Evolutionary conservation across 1,140 invertebrate genomes (phyloP), one percentile per base, ranked within the genome.

Genomic region (Dinoponera quadriceps): DNA sequence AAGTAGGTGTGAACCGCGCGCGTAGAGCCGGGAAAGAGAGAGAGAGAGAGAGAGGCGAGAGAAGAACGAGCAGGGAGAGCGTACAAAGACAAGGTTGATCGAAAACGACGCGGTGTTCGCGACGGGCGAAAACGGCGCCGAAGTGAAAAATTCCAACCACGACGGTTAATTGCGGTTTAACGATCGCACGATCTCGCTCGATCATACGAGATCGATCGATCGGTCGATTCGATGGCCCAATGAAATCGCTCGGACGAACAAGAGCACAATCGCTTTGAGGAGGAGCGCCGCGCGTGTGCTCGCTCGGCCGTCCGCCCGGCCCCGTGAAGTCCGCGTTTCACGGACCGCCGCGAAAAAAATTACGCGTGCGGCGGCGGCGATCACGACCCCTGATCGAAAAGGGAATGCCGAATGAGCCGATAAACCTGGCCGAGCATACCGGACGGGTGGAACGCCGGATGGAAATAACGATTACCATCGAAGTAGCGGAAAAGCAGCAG

Each of bases 201-300:
- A 66, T 54, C 71, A n/a, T n/a, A n/a, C n/a, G n/a, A n/a, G 55
- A 62, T 77, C 38, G 68, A 29, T 9, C 38, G 38, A 44, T 44
- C 38, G 38, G 38, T 9, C 38, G 3, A 44, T 5, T 11, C 65
- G 63, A 25, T 85, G 82, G 69, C 57, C 68, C 78, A 80, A 88
- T 83, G 73, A 90, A 88, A 86, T 78, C 82, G 80, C 71, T 55
- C 82, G 83, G 77, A 73, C 81, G 88, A 62, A 91, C 62, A 85
- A 88, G 88, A 85, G 86, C 84, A 74, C 82, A 59, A 63, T 82
- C 78, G 49, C 88, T 83, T 88, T 84, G 88, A 86, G 72, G 74
- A 75, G 63, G n/a, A n/a, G n/a, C n/a, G n/a, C 63, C 27, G 18
- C 27, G 25, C 44, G 66, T 68, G 73, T 78, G 72, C 49, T 65